These are phyloP conservation scores for Rhinopithecus roxellana DNA, from an alignment of 2,113 vertebrate species.

Conservation along the genomic window DNA sequence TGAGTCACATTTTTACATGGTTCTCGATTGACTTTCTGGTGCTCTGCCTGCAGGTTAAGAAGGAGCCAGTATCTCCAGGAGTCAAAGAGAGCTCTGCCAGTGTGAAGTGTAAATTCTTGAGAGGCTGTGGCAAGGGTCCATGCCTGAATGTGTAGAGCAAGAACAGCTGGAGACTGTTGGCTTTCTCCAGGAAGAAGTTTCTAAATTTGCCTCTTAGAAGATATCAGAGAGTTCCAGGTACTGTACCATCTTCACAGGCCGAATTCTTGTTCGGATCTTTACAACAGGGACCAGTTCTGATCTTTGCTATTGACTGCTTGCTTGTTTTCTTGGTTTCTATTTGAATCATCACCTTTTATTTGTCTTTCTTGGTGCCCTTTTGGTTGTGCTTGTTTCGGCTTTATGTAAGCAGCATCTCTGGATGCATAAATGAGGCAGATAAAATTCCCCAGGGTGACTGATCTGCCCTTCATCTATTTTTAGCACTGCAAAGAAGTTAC, in stretches of 20 bases:
- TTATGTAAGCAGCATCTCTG: constrained; percentile 61
- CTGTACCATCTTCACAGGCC: not conserved
- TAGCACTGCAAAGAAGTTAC: constrained; percentile 63
- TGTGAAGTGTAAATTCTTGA: not conserved
- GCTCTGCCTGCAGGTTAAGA: constrained; percentile 16
- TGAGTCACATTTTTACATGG: not conserved
- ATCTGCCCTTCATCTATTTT: constrained; percentile 74
- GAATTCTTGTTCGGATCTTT: constrained; percentile 13
- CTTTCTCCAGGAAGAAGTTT: constrained; percentile 41
- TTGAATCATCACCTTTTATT: constrained; percentile 38
- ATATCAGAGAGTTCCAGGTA: constrained; percentile 32
- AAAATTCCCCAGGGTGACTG: constrained; percentile 68
- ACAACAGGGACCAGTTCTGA: not conserved
- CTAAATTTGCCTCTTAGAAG: constrained; percentile 50
- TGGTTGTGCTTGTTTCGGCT: constrained; percentile 61
- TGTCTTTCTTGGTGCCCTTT: constrained; percentile 20
- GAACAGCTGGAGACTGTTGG: constrained; percentile 33
- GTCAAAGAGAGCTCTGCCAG: not conserved
- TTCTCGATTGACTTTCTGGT: constrained; percentile 43
- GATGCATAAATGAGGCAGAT: constrained; percentile 73
- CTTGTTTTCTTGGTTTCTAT: constrained; percentile 52
- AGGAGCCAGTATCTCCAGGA: not conserved
- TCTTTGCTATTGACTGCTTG: not conserved
- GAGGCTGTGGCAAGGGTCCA: not conserved
- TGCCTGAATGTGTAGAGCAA: not conserved